These are phyloP conservation scores for Canis aureus DNA, from an alignment of 2,113 vertebrate genomes.

Conservation along the genomic window DNA sequence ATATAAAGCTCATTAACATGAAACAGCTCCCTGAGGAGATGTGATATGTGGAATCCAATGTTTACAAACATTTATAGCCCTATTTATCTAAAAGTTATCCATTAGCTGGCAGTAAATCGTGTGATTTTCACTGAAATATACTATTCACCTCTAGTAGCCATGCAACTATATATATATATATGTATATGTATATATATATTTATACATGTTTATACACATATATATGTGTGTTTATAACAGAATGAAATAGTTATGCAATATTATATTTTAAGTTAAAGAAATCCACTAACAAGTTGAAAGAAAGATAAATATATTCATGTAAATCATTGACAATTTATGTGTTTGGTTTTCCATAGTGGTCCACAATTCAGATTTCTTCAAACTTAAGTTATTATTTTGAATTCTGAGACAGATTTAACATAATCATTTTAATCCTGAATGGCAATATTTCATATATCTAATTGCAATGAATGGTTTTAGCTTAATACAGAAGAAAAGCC, in stretches of 20 bases:
- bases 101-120: constrained; percentile 62
- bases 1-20: constrained; percentile 68
- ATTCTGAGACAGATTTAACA: neutral
- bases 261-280: neutral
- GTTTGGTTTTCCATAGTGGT: neutral
- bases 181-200: neutral
- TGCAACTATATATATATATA: neutral
- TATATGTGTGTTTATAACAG: neutral
- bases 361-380: neutral
- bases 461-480: neutral
- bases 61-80: constrained; percentile 70
- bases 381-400: neutral
- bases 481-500: neutral
- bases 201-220: neutral
- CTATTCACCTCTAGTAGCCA: neutral
- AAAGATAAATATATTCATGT: neutral
- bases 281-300: neutral
- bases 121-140: constrained; percentile 61
- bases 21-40: constrained; percentile 38
- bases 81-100: constrained; percentile 63
- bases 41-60: constrained; percentile 23
- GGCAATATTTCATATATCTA: neutral
- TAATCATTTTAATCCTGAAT: neutral
- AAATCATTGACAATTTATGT: neutral
- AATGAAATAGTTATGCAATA: neutral